Evolutionary conservation across 53 echinoderm and acorn worm genomes (phyloP).

Genomic region (Temnopleurus reevesii): DNA sequence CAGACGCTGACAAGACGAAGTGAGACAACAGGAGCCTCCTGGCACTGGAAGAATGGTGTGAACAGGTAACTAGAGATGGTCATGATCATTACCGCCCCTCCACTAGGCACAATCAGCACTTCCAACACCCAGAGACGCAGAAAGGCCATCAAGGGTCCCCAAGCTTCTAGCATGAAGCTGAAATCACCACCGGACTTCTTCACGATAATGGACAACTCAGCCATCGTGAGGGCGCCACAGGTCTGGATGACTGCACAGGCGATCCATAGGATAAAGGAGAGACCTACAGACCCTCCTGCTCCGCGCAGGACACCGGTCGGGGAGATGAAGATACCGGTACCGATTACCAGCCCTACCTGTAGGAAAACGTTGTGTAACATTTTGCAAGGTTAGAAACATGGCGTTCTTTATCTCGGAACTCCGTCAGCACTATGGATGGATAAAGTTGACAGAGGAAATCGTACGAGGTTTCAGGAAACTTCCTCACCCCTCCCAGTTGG

Average conservation of each 20-base stretch:
- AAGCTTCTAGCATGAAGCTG: slow-evolving; percentile 37
- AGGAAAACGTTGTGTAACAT: background rate
- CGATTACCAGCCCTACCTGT: slow-evolving; percentile 53
- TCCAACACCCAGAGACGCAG: slow-evolving; percentile 57
- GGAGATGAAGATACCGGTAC: slow-evolving; percentile 64
- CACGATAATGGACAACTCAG: slow-evolving; percentile 47
- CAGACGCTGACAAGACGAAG: slow-evolving; percentile 50
- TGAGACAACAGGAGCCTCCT: background rate
- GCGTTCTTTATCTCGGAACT: background rate
- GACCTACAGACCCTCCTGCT: slow-evolving; percentile 57
- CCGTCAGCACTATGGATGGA: background rate
- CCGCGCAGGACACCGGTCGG: slow-evolving; percentile 60
- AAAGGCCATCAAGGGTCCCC: slow-evolving; percentile 63
- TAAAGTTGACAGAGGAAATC: background rate
- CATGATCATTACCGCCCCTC: slow-evolving; percentile 27
- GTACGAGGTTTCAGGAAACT: background rate
- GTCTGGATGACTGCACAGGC: slow-evolving; percentile 45
- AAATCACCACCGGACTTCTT: slow-evolving; percentile 64
- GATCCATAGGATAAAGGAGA: slow-evolving; percentile 56
- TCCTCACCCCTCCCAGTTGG: background rate
- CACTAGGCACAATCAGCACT: slow-evolving; percentile 44
- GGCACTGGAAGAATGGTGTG: slow-evolving; percentile 55
- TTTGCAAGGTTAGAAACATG: background rate
- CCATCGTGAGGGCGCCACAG: slow-evolving; percentile 54
- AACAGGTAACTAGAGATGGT: slow-evolving; percentile 53